These are phyloP conservation scores for Apaloderma vittatum DNA, from an alignment of 2,113 vertebrate species.

Conservation along the genomic window DNA sequence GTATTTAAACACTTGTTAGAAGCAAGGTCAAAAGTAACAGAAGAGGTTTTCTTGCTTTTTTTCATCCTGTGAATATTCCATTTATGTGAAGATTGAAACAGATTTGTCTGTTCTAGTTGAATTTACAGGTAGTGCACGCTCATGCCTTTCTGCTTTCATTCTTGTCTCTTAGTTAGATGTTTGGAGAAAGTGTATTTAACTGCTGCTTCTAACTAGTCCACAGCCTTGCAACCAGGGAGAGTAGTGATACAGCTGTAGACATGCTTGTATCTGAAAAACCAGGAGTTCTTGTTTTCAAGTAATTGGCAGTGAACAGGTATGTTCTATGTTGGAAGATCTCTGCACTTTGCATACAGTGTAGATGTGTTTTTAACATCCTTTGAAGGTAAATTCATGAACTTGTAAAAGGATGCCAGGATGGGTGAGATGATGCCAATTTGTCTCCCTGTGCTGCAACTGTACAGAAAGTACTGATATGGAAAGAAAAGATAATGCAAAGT, in stretches of 20 bases:
- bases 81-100: neutral
- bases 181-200: neutral
- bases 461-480: neutral
- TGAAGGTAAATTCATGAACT: neutral
- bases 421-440: neutral
- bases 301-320: neutral
- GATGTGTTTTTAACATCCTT: neutral
- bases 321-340: neutral
- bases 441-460: neutral
- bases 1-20: too few relatives aligned
- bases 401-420: accelerated
- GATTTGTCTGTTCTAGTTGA: neutral
- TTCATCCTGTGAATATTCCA: neutral
- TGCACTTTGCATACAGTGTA: neutral
- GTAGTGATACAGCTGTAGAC: neutral
- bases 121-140: neutral
- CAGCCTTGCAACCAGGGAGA: neutral
- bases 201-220: neutral
- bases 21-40: too few relatives aligned
- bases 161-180: neutral
- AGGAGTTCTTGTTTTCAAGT: neutral
- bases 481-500: neutral
- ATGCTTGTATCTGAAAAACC: neutral
- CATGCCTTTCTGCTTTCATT: neutral
- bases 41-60: neutral